Evolutionary conservation across 2,888 invertebrate species (phyloP).

Genomic region (Rhorus exstirpatorius): DNA sequence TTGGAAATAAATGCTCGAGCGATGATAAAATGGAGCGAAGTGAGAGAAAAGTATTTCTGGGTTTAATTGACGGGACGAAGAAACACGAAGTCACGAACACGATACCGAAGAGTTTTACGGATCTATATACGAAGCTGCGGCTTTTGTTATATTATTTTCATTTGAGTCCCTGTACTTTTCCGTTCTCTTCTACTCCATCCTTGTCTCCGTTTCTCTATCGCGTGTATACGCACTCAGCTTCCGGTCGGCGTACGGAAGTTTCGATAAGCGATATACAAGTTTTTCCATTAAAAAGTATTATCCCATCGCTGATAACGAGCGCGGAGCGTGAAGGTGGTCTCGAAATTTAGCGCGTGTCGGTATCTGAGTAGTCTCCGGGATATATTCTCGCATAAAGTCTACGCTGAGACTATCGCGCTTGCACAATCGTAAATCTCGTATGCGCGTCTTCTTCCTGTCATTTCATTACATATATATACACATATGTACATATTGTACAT

Average conservation of each 20-base stretch:
- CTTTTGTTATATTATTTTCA: slow-evolving; percentile 57
- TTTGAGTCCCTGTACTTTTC: slow-evolving; percentile 17
- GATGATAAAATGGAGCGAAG: slow-evolving; percentile 15
- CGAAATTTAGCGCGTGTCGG: slow-evolving; percentile 30
- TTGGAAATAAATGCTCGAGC: slow-evolving; percentile 9
- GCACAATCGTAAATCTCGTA: not conserved
- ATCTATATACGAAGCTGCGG: slow-evolving; percentile 14
- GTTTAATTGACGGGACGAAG: slow-evolving; percentile 21
- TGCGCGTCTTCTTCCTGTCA: not conserved
- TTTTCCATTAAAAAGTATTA: slow-evolving; percentile 69
- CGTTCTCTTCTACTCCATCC: slow-evolving; percentile 31
- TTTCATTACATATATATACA: too few relatives aligned
- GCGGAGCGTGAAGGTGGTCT: slow-evolving; percentile 48
- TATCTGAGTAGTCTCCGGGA: not conserved
- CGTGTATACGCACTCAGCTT: slow-evolving; percentile 13
- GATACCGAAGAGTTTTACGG: slow-evolving; percentile 29
- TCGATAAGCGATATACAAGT: slow-evolving; percentile 68
- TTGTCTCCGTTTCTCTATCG: slow-evolving; percentile 4
- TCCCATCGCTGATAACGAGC: slow-evolving; percentile 66
- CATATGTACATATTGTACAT: too few relatives aligned
- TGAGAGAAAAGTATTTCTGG: slow-evolving; percentile 24
- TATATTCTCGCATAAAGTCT: slow-evolving; percentile 21
- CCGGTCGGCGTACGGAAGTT: slow-evolving; percentile 6
- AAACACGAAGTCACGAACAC: slow-evolving; percentile 40
- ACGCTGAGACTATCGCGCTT: not conserved